Evolutionary conservation across 2,113 vertebrate species (phyloP).

Genomic region (Saccopteryx leptura): DNA sequence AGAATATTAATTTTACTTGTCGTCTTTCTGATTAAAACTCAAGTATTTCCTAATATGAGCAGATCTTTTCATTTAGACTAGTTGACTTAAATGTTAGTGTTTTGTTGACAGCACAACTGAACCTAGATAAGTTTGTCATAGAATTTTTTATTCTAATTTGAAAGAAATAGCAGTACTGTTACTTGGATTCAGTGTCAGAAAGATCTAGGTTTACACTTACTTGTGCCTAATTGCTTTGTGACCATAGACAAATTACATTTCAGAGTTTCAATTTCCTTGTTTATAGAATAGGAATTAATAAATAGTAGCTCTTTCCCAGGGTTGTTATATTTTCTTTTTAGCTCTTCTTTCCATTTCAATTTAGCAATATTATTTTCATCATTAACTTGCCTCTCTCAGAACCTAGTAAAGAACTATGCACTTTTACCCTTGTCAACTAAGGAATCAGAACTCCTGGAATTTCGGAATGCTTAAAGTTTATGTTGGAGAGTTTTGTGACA

Average conservation of each 20-base stretch:
- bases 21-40: not conserved
- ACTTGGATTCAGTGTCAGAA: not conserved
- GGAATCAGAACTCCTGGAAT: slow-evolving; percentile 26
- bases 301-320: not conserved
- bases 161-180: slow-evolving; percentile 41
- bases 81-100: slow-evolving; percentile 13
- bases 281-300: slow-evolving; percentile 18
- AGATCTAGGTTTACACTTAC: slow-evolving; percentile 19
- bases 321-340: not conserved
- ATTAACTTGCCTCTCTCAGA: not conserved
- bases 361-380: slow-evolving; percentile 5
- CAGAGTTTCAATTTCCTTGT: not conserved
- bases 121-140: not conserved
- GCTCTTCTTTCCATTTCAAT: not conserved
- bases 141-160: slow-evolving; percentile 23
- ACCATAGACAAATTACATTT: not conserved
- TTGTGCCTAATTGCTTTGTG: slow-evolving; percentile 35
- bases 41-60: not conserved
- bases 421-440: not conserved
- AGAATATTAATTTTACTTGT: slow-evolving; percentile 15
- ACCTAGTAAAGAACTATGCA: not conserved
- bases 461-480: not conserved
- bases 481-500: not conserved
- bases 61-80: slow-evolving; percentile 33
- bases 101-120: not conserved